Conservation (phyloP, 1,140 invertebrate genomes). For the Orius laevigatus region DNA sequence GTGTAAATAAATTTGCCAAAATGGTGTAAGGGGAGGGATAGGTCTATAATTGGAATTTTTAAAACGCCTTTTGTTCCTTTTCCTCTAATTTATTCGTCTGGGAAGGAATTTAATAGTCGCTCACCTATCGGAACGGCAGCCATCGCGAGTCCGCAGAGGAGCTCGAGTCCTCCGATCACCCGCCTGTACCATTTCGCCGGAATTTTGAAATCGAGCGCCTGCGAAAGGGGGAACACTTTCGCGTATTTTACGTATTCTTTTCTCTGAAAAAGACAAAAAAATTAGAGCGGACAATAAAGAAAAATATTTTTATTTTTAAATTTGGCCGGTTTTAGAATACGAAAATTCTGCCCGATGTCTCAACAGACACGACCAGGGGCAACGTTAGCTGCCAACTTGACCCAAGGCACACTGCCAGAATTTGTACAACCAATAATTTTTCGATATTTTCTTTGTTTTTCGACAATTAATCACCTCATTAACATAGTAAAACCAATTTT, state of each 20-base stretch:
- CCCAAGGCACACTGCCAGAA: constrained; percentile 12
- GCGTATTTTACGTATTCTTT: constrained; percentile 94
- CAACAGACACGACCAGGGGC: background rate
- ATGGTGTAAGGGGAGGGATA: no score
- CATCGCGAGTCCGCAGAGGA: constrained; percentile 75
- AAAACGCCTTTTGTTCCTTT: no score
- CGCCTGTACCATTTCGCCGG: constrained; percentile 86
- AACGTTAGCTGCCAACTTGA: background rate
- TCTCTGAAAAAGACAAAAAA: constrained; percentile 48
- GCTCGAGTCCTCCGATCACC: constrained; percentile 71
- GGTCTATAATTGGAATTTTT: background rate
- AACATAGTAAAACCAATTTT: no score
- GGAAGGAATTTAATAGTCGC: constrained; percentile 23
- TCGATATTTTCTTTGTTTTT: no score
- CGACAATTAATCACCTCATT: no score
- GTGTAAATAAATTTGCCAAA: constrained; percentile 4
- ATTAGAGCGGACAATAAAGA: background rate
- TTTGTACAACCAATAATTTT: background rate
- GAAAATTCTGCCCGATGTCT: background rate
- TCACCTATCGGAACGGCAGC: constrained; percentile 76
- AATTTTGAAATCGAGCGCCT: constrained; percentile 66
- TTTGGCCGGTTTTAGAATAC: background rate
- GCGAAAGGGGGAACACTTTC: constrained; percentile 84
- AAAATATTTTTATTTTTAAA: background rate
- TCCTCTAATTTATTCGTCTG: background rate